Percentiles rank a stretch among this genome's conserved stretches.
phyloP scores from a whole-genome alignment of 1,140 invertebrate genomes.

The Bombus cullumanus region DNA sequence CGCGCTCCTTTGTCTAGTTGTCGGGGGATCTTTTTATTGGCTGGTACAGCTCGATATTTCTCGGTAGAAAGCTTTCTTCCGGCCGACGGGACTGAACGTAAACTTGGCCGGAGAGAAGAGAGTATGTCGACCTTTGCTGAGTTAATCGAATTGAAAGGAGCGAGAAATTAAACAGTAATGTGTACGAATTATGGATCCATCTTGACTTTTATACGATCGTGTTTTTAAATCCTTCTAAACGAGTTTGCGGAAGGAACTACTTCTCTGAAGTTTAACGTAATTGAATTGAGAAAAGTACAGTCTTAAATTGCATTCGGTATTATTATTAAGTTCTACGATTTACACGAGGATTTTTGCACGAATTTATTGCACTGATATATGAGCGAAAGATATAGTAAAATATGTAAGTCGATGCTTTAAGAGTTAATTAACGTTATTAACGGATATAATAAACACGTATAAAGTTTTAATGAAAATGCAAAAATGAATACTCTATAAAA shows the following conservation, averaged over 20 bases:
- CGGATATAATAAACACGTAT: too few relatives aligned
- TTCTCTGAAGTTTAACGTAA: neutral
- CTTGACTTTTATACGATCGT: neutral
- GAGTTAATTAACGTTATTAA: too few relatives aligned
- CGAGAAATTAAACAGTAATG: neutral
- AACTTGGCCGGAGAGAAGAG: neutral
- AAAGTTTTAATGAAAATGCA: too few relatives aligned
- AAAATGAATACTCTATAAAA: too few relatives aligned
- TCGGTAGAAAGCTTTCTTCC: neutral
- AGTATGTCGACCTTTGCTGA: too few relatives aligned
- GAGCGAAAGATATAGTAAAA: too few relatives aligned
- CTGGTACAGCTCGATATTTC: slow-evolving; percentile 6
- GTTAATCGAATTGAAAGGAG: neutral
- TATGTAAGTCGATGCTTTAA: too few relatives aligned
- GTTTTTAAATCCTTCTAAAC: neutral
- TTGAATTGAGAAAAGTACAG: neutral
- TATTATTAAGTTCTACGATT: too few relatives aligned
- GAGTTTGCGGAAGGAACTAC: neutral
- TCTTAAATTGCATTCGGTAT: too few relatives aligned
- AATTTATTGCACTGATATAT: too few relatives aligned
- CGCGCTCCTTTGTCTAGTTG: slow-evolving; percentile 1
- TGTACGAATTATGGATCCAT: too few relatives aligned
- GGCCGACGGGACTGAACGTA: neutral
- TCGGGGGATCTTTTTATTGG: neutral
- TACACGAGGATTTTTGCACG: too few relatives aligned